Percentiles rank a stretch among this genome's conserved stretches.
These are phyloP conservation scores for Ateles fusciceps DNA, from an alignment of 2,797 vertebrate genomes.

Conservation along the genomic window DNA sequence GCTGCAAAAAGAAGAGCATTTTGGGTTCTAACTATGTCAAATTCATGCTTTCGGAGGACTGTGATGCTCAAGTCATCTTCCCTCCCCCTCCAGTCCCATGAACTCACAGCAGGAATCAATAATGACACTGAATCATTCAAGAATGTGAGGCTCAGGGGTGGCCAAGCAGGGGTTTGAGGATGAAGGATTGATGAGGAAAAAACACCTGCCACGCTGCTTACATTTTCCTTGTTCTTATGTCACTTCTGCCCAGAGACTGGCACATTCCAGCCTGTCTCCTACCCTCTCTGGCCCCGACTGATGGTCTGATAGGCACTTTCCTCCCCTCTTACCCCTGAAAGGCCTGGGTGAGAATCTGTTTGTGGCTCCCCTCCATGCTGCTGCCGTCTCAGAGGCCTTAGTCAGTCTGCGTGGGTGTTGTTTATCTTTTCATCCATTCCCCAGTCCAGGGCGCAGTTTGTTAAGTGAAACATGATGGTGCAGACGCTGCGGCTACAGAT, in stretches of 20 bases:
- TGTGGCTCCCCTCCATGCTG: not conserved
- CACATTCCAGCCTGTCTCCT: not conserved
- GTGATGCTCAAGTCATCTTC: not conserved
- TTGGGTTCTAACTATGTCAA: not conserved
- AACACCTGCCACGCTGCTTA: not conserved
- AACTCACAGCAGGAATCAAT: not conserved
- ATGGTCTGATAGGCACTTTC: not conserved
- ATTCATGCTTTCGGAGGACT: not conserved
- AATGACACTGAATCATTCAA: conserved; percentile 20
- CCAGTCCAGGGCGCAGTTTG: not conserved
- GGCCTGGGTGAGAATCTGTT: not conserved
- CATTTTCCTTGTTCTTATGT: not conserved
- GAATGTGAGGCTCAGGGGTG: not conserved
- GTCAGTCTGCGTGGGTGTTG: conserved; percentile 57
- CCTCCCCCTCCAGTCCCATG: not conserved
- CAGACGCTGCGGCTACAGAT: not conserved
- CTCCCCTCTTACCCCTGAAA: not conserved
- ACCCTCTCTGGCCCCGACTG: not conserved
- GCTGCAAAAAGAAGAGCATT: not conserved
- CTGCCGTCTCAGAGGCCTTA: not conserved
- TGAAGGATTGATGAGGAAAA: not conserved
- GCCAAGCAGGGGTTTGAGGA: not conserved
- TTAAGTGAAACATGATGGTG: not conserved
- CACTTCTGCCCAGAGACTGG: not conserved
- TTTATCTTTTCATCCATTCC: conserved; percentile 47